Evolutionary conservation across 2,888 invertebrate genomes (phyloP).

Genomic region (Alloplasta piceator): DNA sequence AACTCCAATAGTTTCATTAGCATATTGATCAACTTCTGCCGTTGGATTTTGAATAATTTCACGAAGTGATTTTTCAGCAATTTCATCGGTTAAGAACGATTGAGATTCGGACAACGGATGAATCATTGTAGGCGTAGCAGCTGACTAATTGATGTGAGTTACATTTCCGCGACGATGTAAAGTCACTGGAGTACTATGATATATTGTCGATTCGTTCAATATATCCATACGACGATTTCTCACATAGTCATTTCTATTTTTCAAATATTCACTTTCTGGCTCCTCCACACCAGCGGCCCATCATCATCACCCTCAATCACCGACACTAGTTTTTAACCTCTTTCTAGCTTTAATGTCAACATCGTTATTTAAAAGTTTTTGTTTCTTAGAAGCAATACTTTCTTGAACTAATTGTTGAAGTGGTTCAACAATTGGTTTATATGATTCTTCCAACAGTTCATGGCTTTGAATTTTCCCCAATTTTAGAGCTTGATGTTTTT

Average conservation of each 20-base stretch:
- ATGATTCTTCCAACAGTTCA: neutral
- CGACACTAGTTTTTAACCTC: neutral
- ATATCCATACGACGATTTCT: neutral
- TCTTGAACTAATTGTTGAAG: neutral
- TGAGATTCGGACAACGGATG: neutral
- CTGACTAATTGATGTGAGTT: neutral
- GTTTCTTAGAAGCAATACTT: neutral
- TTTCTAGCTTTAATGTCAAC: neutral
- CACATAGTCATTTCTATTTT: neutral
- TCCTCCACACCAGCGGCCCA: neutral
- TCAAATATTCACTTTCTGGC: no score
- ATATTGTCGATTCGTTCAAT: neutral
- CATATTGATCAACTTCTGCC: neutral
- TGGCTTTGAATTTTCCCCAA: neutral
- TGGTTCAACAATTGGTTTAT: neutral
- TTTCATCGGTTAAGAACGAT: no score
- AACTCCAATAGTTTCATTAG: neutral
- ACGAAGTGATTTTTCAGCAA: neutral
- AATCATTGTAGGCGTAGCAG: neutral
- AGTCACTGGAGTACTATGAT: neutral
- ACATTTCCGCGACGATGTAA: neutral
- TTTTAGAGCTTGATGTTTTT: neutral
- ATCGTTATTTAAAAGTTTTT: neutral
- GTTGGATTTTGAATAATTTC: constrained; percentile 1
- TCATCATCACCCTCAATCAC: neutral